Percentiles rank a stretch among this genome's conserved stretches.
These are phyloP conservation scores for Ennomos quercinarius DNA, from an alignment of 2,888 invertebrate species.

Conservation along the genomic window DNA sequence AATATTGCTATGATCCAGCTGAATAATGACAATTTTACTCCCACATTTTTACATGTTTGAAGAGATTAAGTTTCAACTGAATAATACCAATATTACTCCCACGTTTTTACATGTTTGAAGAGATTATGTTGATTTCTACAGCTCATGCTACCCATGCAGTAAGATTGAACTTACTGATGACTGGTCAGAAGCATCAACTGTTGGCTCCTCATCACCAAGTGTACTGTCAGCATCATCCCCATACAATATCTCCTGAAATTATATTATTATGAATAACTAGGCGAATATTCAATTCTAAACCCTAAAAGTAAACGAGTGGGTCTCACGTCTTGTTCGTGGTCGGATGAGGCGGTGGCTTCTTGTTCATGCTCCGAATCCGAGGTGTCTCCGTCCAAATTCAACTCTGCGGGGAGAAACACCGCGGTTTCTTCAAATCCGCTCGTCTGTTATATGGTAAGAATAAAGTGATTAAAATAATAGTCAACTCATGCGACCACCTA, in stretches of 20 bases:
- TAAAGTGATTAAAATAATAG: too few species aligned
- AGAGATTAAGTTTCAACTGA: too few species aligned
- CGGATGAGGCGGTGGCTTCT: slow-evolving; percentile 69
- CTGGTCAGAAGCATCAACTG: slow-evolving; percentile 48
- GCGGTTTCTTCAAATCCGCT: slow-evolving; percentile 48
- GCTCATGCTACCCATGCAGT: background rate
- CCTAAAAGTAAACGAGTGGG: too few species aligned
- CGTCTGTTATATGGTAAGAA: slow-evolving; percentile 32
- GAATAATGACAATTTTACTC: too few species aligned
- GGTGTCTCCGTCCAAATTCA: slow-evolving; percentile 61
- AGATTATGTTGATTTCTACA: too few species aligned
- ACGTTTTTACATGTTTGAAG: too few species aligned
- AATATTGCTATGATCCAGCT: too few species aligned
- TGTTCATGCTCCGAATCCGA: slow-evolving; percentile 77
- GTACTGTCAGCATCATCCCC: slow-evolving; percentile 83
- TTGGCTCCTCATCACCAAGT: slow-evolving; percentile 61
- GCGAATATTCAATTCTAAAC: too few species aligned
- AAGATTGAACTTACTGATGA: slow-evolving; percentile 63
- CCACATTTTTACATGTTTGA: too few species aligned
- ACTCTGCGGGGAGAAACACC: slow-evolving; percentile 58
- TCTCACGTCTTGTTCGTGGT: slow-evolving; percentile 76
- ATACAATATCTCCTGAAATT: slow-evolving; percentile 78
- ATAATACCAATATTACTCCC: too few species aligned
- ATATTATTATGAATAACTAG: background rate
- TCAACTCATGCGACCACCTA: too few species aligned